Conservation (phyloP, 2,113 vertebrate genomes). For the Deroptyus accipitrinus region DNA sequence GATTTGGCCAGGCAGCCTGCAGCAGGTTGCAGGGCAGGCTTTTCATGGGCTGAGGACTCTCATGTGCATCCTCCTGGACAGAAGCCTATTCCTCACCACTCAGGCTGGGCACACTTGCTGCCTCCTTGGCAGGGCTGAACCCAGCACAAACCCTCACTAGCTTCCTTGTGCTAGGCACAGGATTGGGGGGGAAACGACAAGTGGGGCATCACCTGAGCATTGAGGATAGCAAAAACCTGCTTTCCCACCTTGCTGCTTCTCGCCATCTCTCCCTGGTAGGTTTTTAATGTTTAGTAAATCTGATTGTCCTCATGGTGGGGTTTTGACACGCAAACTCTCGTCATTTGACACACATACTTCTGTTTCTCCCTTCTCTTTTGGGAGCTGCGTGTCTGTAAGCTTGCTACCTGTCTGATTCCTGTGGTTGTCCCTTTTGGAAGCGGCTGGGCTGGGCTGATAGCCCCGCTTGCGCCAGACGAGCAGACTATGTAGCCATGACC, state of each 20-base stretch:
- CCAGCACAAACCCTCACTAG: not conserved
- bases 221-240: not conserved
- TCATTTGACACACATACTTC: not conserved
- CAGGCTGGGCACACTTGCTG: rapidly evolving
- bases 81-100: not conserved
- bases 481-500: not conserved
- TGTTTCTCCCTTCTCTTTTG: not conserved
- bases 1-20: not conserved
- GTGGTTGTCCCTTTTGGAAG: not conserved
- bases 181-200: rapidly evolving
- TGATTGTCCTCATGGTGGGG: not conserved
- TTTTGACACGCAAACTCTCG: not conserved
- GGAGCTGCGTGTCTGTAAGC: not conserved
- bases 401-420: not conserved
- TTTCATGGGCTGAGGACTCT: not conserved
- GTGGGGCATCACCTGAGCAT: not conserved
- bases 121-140: not conserved
- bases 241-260: not conserved
- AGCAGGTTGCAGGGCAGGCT: not conserved
- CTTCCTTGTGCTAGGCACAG: not conserved
- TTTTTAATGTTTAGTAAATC: not conserved
- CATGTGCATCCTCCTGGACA: rapidly evolving
- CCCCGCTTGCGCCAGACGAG: not conserved
- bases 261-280: not conserved
- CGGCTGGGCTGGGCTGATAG: not conserved